Percentiles rank a stretch among this genome's conserved stretches.
Conservation (phyloP, 1,140 invertebrate genomes). For the Bilobella aurantiaca region DNA sequence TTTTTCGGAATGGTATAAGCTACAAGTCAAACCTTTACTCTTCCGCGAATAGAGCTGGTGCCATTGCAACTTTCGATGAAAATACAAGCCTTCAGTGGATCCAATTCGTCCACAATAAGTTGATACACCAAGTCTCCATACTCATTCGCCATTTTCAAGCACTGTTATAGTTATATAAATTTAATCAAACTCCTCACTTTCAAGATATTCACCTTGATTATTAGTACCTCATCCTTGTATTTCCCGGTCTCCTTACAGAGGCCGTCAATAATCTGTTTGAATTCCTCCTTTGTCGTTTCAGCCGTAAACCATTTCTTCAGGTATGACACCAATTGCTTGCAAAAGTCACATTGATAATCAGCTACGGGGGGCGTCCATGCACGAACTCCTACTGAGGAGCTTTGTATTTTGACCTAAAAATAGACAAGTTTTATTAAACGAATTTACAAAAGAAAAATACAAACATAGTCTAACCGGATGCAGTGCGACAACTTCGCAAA, state of each 20-base stretch:
- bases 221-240: conserved; percentile 43
- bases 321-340: conserved; percentile 66
- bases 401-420: conserved; percentile 5
- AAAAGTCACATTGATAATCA: conserved; percentile 71
- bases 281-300: conserved; percentile 75
- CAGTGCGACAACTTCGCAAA: conserved; percentile 45
- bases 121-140: conserved; percentile 64
- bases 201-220: background rate
- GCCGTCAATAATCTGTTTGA: conserved; percentile 61
- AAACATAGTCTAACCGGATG: conserved; percentile 10
- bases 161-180: conserved; percentile 41
- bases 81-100: conserved; percentile 56
- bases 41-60: background rate
- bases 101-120: conserved; percentile 55
- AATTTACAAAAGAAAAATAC: background rate
- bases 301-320: conserved; percentile 64
- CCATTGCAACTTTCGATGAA: conserved; percentile 45
- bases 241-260: conserved; percentile 66
- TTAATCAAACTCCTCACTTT: background rate
- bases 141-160: conserved; percentile 58
- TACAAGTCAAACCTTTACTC: conserved; percentile 8
- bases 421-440: background rate
- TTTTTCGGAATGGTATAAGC: background rate
- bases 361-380: conserved; percentile 30
- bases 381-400: conserved; percentile 4